Percentiles rank a stretch among this genome's conserved stretches.
Evolutionary conservation across 2,888 invertebrate species (phyloP).

Genomic region (Tipula unca): DNA sequence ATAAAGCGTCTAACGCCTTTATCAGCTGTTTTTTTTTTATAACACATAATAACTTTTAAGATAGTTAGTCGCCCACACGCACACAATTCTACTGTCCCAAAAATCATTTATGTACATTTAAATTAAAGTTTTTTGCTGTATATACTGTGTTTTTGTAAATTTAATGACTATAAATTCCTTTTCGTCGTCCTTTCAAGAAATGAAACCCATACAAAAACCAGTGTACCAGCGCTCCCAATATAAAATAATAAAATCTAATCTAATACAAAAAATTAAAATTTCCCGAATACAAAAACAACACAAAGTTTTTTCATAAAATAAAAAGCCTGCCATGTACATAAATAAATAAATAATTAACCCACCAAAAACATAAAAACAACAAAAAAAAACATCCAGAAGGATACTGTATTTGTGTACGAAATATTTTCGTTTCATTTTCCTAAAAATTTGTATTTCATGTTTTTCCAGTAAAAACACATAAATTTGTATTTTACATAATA

Average conservation of each 20-base stretch:
- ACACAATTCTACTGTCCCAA: background rate
- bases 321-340: background rate
- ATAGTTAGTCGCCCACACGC: background rate
- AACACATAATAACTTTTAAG: no score
- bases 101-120: background rate
- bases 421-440: background rate
- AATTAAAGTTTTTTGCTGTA: background rate
- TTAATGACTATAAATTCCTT: background rate
- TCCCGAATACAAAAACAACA: background rate
- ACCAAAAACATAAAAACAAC: background rate
- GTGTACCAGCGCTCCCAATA: background rate
- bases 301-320: background rate
- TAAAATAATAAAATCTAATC: background rate
- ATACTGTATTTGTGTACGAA: background rate
- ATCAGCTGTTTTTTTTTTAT: no score
- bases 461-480: background rate
- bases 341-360: constrained; percentile 14
- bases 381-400: background rate
- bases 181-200: background rate
- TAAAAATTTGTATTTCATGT: background rate
- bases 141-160: background rate
- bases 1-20: no score
- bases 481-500: background rate
- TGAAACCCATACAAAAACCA: background rate
- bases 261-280: background rate